Conservation (phyloP, 2,888 invertebrate species). For the Nematopogon swammerdamellus region DNA sequence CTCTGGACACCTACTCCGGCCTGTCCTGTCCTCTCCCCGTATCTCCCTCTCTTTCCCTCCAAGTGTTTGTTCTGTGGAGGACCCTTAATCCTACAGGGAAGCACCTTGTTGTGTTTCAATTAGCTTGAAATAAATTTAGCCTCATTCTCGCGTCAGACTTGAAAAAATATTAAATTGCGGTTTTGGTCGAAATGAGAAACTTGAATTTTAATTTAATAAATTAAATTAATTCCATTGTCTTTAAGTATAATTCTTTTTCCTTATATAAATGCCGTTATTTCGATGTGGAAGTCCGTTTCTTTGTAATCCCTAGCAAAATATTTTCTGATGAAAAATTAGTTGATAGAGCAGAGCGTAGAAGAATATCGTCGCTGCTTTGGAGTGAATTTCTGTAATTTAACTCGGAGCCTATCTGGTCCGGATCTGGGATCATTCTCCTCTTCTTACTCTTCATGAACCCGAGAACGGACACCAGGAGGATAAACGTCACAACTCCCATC, state of each 20-base stretch:
- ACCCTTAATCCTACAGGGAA: neutral
- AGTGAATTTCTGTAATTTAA: constrained; percentile 49
- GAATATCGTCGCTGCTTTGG: constrained; percentile 44
- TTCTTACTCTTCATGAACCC: constrained; percentile 48
- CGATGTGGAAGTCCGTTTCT: neutral
- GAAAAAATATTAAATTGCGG: too few relatives aligned
- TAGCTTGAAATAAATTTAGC: neutral
- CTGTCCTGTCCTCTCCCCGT: neutral
- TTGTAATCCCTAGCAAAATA: constrained; percentile 33
- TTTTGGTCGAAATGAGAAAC: too few relatives aligned
- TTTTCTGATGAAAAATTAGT: constrained; percentile 48
- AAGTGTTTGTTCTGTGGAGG: neutral
- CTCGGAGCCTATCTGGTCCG: constrained; percentile 45
- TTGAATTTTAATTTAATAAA: too few relatives aligned
- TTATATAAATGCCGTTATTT: neutral
- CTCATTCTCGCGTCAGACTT: too few relatives aligned
- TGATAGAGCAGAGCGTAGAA: constrained; percentile 25
- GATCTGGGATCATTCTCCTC: constrained; percentile 43
- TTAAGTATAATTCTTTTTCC: too few relatives aligned
- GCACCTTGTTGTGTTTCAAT: neutral
- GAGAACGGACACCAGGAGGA: constrained; percentile 43
- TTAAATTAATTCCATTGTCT: too few relatives aligned
- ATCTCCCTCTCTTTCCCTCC: neutral
- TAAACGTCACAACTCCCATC: constrained; percentile 43
- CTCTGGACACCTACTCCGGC: neutral